These are phyloP conservation scores for Drosophila seclusa DNA, from an alignment of 2,888 invertebrate species.

Conservation along the genomic window DNA sequence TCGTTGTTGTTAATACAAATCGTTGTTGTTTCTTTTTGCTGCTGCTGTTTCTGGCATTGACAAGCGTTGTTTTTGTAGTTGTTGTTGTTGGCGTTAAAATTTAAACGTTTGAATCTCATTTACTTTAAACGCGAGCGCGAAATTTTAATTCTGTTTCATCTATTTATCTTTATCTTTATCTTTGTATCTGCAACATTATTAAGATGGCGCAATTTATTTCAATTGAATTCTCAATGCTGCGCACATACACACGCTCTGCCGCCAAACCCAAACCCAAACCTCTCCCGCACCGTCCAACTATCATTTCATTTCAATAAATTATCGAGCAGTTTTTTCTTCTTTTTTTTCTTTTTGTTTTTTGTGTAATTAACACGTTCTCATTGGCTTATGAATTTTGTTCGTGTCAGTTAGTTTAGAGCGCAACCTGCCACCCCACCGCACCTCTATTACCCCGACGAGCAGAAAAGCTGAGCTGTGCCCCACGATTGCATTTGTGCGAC, in stretches of 20 bases:
- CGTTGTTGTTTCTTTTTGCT: constrained; percentile 17
- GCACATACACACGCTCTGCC: constrained; percentile 50
- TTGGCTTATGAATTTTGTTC: constrained; percentile 55
- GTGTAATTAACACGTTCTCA: constrained; percentile 75
- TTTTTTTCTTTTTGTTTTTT: constrained; percentile 9
- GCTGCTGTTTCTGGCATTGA: constrained; percentile 24
- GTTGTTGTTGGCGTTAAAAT: constrained; percentile 64
- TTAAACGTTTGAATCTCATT: constrained; percentile 68
- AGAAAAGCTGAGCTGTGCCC: constrained; percentile 17
- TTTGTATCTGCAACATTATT: constrained; percentile 52
- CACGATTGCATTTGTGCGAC: constrained; percentile 72
- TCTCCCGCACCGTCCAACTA: not conserved
- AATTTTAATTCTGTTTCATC: constrained; percentile 57
- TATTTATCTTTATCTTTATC: constrained; percentile 44
- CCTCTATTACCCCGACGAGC: not conserved
- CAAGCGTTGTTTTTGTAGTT: constrained; percentile 19
- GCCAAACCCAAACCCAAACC: constrained; percentile 31
- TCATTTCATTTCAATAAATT: constrained; percentile 59
- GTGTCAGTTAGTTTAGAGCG: constrained; percentile 24
- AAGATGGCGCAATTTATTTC: constrained; percentile 37
- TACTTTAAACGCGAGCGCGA: constrained; percentile 74
- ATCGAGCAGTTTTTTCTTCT: constrained; percentile 35
- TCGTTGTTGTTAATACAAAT: constrained; percentile 47
- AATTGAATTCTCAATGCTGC: constrained; percentile 70
- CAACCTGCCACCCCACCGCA: constrained; percentile 5